Percentiles rank a stretch among this genome's conserved stretches.
phyloP scores from a whole-genome alignment of 2,888 invertebrate species.

The Standfussiana lucernea region DNA sequence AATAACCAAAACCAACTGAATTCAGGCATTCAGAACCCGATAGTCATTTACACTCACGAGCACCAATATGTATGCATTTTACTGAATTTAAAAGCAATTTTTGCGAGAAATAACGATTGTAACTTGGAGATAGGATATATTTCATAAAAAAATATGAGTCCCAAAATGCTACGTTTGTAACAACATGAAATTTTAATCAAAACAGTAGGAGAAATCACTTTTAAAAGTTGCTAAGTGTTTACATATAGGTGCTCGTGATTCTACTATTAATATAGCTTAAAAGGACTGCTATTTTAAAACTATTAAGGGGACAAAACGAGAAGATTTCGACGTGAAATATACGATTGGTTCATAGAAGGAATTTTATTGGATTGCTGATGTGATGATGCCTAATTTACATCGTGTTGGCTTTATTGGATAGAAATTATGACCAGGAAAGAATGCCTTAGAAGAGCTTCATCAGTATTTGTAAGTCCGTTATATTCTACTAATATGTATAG shows the following conservation, averaged over 20 bases:
- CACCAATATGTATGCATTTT: too few relatives aligned
- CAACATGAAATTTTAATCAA: too few relatives aligned
- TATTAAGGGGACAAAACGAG: background rate
- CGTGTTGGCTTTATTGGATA: background rate
- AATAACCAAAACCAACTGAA: conserved; percentile 14
- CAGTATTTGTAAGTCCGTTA: background rate
- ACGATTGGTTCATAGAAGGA: too few relatives aligned
- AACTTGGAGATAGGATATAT: too few relatives aligned
- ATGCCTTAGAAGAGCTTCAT: background rate
- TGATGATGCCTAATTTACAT: background rate
- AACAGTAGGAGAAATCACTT: too few relatives aligned
- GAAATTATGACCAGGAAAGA: background rate
- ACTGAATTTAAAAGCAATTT: too few relatives aligned
- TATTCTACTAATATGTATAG: background rate
- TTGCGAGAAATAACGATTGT: too few relatives aligned
- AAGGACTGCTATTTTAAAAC: conserved; percentile 21
- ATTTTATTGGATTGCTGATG: background rate
- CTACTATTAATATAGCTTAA: conserved; percentile 42
- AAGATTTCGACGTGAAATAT: conserved; percentile 1
- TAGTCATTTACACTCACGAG: too few relatives aligned
- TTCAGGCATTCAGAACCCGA: background rate
- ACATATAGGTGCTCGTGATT: too few relatives aligned
- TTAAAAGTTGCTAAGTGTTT: too few relatives aligned
- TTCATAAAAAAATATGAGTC: too few relatives aligned
- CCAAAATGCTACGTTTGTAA: too few relatives aligned